Evolutionary conservation across 2,797 vertebrate genomes (phyloP).

Genomic region (Eulemur mongoz): DNA sequence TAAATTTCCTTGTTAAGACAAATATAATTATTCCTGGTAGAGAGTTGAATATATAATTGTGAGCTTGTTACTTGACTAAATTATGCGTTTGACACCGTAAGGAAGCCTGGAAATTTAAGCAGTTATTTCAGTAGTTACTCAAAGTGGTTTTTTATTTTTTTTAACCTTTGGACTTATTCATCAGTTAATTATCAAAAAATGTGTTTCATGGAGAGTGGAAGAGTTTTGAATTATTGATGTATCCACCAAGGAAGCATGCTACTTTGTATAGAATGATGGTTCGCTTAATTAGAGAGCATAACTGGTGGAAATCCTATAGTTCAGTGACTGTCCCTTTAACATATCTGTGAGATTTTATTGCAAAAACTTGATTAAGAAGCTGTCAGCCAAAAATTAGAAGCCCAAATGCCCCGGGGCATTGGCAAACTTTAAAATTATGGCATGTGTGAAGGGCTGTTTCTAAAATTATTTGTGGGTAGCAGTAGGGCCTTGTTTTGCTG

Average conservation of each 20-base stretch:
- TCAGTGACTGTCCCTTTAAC: neutral
- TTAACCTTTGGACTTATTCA: neutral
- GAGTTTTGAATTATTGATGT: conserved; percentile 42
- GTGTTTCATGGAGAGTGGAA: neutral
- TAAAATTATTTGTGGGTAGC: neutral
- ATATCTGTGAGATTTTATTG: neutral
- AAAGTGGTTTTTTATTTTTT: neutral
- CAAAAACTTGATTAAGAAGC: conserved; percentile 13
- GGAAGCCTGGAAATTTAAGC: neutral
- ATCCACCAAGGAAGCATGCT: neutral
- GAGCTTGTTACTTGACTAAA: neutral
- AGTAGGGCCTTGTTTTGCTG: neutral
- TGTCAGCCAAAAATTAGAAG: neutral
- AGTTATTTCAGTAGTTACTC: neutral
- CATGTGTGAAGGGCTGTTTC: neutral
- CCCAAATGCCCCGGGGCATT: neutral
- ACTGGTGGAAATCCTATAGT: neutral
- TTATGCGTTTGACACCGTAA: neutral
- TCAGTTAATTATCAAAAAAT: conserved; percentile 55
- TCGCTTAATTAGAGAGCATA: conserved; percentile 42
- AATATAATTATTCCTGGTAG: conserved; percentile 16
- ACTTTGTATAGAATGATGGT: neutral
- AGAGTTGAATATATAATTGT: neutral
- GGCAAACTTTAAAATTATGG: neutral
- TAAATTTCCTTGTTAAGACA: neutral